phyloP scores from a whole-genome alignment of 2,113 vertebrate species.

The Heterocephalus glaber region DNA sequence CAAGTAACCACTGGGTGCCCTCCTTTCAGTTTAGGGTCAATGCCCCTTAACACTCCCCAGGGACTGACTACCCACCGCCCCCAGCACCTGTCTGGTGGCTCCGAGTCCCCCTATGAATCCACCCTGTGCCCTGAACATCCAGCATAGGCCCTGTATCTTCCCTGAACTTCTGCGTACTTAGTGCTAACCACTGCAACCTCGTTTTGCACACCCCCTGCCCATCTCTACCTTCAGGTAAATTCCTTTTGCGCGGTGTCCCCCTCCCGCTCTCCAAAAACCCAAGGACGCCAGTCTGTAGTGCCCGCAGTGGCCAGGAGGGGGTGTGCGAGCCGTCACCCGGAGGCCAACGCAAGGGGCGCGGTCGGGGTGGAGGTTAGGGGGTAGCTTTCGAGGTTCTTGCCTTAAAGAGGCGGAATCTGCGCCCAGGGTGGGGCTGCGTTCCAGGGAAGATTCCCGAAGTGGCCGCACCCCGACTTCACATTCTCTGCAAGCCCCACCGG shows the following conservation, averaged over 20 bases:
- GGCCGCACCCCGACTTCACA: not conserved
- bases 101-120: not conserved
- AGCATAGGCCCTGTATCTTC: not conserved
- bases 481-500: not conserved
- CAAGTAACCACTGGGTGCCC: not conserved
- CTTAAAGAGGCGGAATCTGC: not conserved
- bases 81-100: not conserved
- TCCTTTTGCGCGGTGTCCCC: not conserved
- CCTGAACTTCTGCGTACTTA: not conserved
- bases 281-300: not conserved
- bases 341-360: slow-evolving; percentile 32
- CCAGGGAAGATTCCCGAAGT: not conserved
- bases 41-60: not conserved
- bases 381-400: not conserved
- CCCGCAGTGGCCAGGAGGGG: slow-evolving; percentile 63
- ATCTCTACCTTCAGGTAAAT: not conserved
- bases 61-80: not conserved
- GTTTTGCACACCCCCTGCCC: not conserved
- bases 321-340: not conserved
- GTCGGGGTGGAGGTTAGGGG: slow-evolving; percentile 19
- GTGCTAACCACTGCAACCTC: not conserved
- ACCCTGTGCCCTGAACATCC: not conserved
- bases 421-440: not conserved
- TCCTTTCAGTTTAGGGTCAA: not conserved
- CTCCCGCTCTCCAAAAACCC: not conserved